Evolutionary conservation across 2,888 invertebrate genomes (phyloP), one percentile per base, ranked within the genome.

Genomic region (Isotomurus palustris): DNA sequence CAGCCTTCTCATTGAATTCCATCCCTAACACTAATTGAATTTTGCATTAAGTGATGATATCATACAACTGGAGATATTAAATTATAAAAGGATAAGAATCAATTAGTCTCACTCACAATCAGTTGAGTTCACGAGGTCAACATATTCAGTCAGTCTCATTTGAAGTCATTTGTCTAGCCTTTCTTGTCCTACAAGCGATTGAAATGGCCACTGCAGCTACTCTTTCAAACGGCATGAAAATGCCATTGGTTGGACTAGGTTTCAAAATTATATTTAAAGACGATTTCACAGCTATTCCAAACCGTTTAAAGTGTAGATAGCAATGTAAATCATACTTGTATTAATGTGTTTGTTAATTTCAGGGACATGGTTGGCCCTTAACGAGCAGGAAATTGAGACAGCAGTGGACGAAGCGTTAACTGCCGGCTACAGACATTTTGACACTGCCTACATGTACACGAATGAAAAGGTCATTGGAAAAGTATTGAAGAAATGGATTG

Each of bases 371-470:
- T 56, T 52, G 48, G 52, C 70, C 60, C 65, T 69, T 0, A 55
- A 53, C 32, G 62, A 63, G 8, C 66, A 62, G 6, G 73, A 73
- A 58, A 67, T 73, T 19, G 70, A 70, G 52, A 51, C 51, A 24
- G 74, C 75, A 3, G 67, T 76, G 10, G 64, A 72, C 29, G 70
- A 68, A 36, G 74, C 75, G 14, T 60, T 75, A 17, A 71, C 73
- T 19, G 62, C 66, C 10, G 75, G 75, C 5, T 75, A 76, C 55
- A 72, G 75, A 5, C 73, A 74, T 53, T 72, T 75, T 54, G 75
- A 75, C 61, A 74, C 75, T 8, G 75, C 75, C 2, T 68, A 66
- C 25, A 60, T 69, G 25, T 64, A 64, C 35, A 28, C 17, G 14
- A 75, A 75, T 54, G 75, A 75, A 50, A 67, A 64, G 4, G 71